phyloP scores from a whole-genome alignment of 2,113 vertebrate genomes.

The Marmota flaviventris region DNA sequence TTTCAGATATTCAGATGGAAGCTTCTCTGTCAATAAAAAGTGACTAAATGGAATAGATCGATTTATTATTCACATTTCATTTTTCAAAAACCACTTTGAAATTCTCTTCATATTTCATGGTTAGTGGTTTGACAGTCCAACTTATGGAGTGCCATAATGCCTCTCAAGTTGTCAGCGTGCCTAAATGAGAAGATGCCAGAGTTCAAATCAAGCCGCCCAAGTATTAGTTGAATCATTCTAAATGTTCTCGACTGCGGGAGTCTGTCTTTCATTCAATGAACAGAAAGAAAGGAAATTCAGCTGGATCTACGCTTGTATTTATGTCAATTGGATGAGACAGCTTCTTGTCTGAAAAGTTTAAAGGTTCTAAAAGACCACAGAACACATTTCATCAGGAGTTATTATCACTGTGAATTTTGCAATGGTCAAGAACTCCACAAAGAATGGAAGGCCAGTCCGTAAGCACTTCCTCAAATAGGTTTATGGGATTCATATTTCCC shows the following conservation, averaged over 20 bases:
- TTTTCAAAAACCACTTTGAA: conserved; percentile 61
- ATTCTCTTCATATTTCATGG: conserved; percentile 47
- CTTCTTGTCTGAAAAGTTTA: not conserved
- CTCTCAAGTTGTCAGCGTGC: not conserved
- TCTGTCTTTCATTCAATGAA: conserved; percentile 57
- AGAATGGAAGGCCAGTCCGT: not conserved
- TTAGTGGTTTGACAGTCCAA: conserved; percentile 20
- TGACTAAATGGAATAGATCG: conserved; percentile 20
- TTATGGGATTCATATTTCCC: not conserved
- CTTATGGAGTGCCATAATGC: not conserved
- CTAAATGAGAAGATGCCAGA: conserved; percentile 43
- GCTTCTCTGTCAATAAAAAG: conserved; percentile 45
- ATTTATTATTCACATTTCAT: conserved; percentile 54
- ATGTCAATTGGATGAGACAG: conserved; percentile 30
- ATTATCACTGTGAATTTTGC: not conserved
- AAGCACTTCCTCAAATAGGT: not conserved
- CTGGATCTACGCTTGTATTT: conserved; percentile 29
- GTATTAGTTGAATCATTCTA: conserved; percentile 21
- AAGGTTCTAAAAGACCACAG: not conserved
- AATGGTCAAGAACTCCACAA: not conserved
- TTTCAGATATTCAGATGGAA: conserved; percentile 36
- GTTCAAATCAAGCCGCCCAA: conserved; percentile 39
- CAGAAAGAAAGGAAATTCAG: conserved; percentile 40
- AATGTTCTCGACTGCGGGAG: conserved; percentile 9
- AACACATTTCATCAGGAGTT: not conserved